Evolutionary conservation across 2,113 vertebrate species (phyloP).

Genomic region (Dolichallabes microphthalmus): DNA sequence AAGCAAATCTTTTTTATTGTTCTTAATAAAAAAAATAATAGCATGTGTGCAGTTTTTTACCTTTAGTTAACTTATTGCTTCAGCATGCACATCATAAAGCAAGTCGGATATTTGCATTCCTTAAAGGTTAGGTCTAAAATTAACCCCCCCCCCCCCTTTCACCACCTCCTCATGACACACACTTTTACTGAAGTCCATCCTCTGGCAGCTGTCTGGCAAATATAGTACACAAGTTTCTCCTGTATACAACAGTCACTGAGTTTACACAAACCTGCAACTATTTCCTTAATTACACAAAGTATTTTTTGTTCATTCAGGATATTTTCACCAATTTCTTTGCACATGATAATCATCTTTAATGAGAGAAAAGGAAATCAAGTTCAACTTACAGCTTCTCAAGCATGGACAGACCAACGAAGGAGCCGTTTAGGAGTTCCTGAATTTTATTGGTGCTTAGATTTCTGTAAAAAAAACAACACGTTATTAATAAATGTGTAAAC

Average conservation of each 20-base stretch:
- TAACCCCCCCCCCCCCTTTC: slow-evolving; percentile 58
- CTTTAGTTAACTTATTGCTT: background rate
- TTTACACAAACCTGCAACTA: background rate
- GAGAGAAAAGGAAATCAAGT: slow-evolving; percentile 19
- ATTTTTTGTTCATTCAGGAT: background rate
- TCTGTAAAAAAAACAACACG: slow-evolving; percentile 68
- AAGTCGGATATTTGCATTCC: slow-evolving; percentile 56
- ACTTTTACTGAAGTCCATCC: slow-evolving; percentile 13
- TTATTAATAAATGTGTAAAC: background rate
- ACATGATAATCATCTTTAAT: background rate
- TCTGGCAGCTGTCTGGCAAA: slow-evolving; percentile 13
- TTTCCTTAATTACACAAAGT: background rate
- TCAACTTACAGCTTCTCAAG: slow-evolving; percentile 94
- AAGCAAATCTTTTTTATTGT: background rate
- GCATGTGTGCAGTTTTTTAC: background rate
- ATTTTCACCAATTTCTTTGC: background rate
- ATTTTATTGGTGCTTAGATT: slow-evolving; percentile 97
- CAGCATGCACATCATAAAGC: background rate
- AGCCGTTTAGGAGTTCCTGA: slow-evolving; percentile 89
- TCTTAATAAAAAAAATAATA: background rate
- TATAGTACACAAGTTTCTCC: slow-evolving; percentile 3
- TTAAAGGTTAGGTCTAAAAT: slow-evolving; percentile 61
- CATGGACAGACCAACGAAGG: slow-evolving; percentile 83
- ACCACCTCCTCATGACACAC: slow-evolving; percentile 28
- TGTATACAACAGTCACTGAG: background rate